Base-by-base conservation (phyloP, 2,888 invertebrate species). In the Lymantria monacha region DNA sequence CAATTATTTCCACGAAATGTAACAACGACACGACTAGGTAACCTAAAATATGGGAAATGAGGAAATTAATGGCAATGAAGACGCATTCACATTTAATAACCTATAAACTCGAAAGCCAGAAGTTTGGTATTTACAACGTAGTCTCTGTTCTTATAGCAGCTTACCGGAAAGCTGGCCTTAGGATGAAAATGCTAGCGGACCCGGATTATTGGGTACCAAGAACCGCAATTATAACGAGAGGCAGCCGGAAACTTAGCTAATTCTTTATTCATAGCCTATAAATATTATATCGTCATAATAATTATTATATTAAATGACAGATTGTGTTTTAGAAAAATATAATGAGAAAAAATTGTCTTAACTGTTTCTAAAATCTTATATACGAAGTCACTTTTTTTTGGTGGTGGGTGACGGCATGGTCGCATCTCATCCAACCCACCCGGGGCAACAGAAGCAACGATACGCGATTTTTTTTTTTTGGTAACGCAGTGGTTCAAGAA, bases 171-270 rank as follows among this genome's bases (percentile, higher is more conserved):
- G 38, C 38, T 15, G 38, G 38, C 12, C 7, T 38, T 38, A 38
- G 11, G 33, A n/a, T 3, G 38, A 38, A 10, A n/a, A n/a, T 1
- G 13, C 30, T 7, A n/a, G 12, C 12, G 12, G 11, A 12, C 54
- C 58, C 55, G 52, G 38, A 57, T 57, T 60, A 59, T 63, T 58
- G 62, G 54, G 53, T 45, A 55, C 55, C 52, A 42, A 66, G 64
- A 65, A 65, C 66, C 66, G 53, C 63, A 69, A 66, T 38, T 38
- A 72, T 72, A 66, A 66, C 53, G 46, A 43, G 37, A 22, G 12
- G 45, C 42, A 45, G 45, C 51, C 47, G 55, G 44, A 50, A 46
- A 59, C 36, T 56, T 54, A 40, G 38, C 15, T 45, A 41, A 41
- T 30, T 45, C 30, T 47, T 47, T 48, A 53, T 46, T 41, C 49